These are phyloP conservation scores for Ferdinandea cuprea DNA, from an alignment of 2,888 invertebrate genomes.

Conservation along the genomic window DNA sequence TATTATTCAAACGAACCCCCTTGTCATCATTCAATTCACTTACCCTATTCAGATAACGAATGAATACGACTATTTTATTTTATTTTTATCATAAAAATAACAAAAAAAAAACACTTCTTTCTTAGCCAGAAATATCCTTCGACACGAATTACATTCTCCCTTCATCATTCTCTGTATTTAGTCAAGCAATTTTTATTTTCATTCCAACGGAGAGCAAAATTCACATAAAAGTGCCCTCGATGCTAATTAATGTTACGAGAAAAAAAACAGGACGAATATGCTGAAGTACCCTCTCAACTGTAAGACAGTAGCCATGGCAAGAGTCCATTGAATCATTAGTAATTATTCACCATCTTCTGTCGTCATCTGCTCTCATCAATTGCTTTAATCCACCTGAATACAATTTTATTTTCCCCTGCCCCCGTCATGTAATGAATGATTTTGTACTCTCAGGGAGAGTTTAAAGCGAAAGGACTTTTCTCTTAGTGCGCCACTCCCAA, in stretches of 20 bases:
- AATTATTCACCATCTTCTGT: slow-evolving; percentile 58
- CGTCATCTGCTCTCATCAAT: slow-evolving; percentile 60
- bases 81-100: slow-evolving; percentile 15
- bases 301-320: slow-evolving; percentile 44
- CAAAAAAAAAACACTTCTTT: slow-evolving; percentile 22
- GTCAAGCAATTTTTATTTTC: slow-evolving; percentile 32
- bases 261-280: slow-evolving; percentile 8
- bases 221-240: slow-evolving; percentile 52
- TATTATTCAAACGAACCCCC: slow-evolving; percentile 5
- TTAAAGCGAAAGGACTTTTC: slow-evolving; percentile 37
- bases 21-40: slow-evolving; percentile 35
- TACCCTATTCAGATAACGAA: slow-evolving; percentile 36
- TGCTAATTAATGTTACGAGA: slow-evolving; percentile 63
- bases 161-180: slow-evolving; percentile 11
- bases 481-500: slow-evolving; percentile 49
- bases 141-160: slow-evolving; percentile 14
- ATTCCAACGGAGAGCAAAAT: slow-evolving; percentile 17
- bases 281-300: slow-evolving; percentile 28
- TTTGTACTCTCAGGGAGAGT: slow-evolving; percentile 15
- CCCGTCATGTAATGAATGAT: slow-evolving; percentile 16
- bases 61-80: slow-evolving; percentile 20
- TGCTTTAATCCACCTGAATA: slow-evolving; percentile 39
- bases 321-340: slow-evolving; percentile 66
- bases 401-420: no score
- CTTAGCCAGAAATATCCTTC: slow-evolving; percentile 15